Evolutionary conservation across 2,888 invertebrate genomes (phyloP), one percentile per base, ranked within the genome.

Genomic region (Pemphredon lugubris): DNA sequence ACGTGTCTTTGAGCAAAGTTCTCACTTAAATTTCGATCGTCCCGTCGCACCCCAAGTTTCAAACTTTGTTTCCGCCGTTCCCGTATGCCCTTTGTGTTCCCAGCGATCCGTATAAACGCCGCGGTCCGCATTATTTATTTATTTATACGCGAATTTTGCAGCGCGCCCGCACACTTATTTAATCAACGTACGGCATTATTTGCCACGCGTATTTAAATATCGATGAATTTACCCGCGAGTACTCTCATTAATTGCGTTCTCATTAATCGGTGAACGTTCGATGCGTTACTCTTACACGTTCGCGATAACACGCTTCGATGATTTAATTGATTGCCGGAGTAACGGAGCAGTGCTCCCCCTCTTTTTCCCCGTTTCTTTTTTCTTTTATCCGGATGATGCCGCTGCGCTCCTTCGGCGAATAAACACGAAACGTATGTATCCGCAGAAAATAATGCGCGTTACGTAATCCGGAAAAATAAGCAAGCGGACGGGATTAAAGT

Each of bases 401-500:
- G 30, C 30, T 6, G 30, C 30, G 30, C 7, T 7, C n/a, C 3
- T n/a, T 34, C n/a, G 4, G n/a, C 3, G 34, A 4, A n/a, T n/a
- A 34, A 48, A 26, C 47, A 11, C 13, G 30, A 30, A 23, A 16
- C 7, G 13, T 26, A n/a, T n/a, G 9, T 45, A 53, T 13, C 21
- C 7, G 11, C 21, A 11, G n/a, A 23, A 30, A n/a, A 23, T 30
- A 53, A 42, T 45, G 50, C 20, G 39, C 14, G 14, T 59, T 37
- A 23, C 30, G 37, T 47, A 64, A 73, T 32, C 37, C n/a, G 26
- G 23, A 51, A 53, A 55, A 42, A 55, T 55, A 57, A 58, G 47
- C 57, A 2, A 42, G 26, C 55, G 50, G 45, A 44, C 30, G 14
- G 55, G 59, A 67, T 74, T 73, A 68, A 59, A 34, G 53, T 54